phyloP scores from a whole-genome alignment of 2,113 vertebrate genomes.

The Xiphophorus couchianus region DNA sequence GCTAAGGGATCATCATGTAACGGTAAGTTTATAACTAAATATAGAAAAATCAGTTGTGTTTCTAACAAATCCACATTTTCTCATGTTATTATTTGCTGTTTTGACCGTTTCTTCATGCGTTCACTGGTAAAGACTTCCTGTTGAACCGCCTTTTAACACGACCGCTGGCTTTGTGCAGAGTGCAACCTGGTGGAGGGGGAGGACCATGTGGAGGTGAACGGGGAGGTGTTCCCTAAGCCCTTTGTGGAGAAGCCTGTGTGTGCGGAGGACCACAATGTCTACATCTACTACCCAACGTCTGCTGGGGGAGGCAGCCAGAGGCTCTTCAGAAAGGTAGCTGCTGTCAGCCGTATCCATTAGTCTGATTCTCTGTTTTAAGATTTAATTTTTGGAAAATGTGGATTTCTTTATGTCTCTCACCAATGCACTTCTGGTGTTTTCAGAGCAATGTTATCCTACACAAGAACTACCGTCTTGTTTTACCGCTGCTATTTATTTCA shows the following conservation, averaged over 20 bases:
- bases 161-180: constrained; percentile 73
- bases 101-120: not conserved
- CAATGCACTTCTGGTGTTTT: no score
- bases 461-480: no score
- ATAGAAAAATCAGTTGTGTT: not conserved
- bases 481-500: no score
- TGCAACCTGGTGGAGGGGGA: constrained; percentile 93
- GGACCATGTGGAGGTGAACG: constrained; percentile 96
- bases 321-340: constrained; percentile 92
- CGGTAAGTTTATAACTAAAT: not conserved
- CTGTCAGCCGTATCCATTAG: not conserved
- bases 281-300: constrained; percentile 97
- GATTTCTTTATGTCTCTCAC: no score
- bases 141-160: not conserved
- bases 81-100: not conserved
- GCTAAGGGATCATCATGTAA: no score
- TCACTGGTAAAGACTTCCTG: not conserved
- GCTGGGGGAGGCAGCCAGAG: constrained; percentile 97
- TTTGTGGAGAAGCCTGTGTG: constrained; percentile 98
- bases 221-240: constrained; percentile 93
- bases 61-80: not conserved
- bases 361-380: no score
- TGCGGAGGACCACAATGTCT: constrained; percentile 97
- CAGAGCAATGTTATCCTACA: no score
- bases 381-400: no score